A percentile compares a stretch with the other conserved stretches of the same genome.
Evolutionary conservation across 2,888 invertebrate genomes (phyloP).

Genomic region (Geophilus truncorum): DNA sequence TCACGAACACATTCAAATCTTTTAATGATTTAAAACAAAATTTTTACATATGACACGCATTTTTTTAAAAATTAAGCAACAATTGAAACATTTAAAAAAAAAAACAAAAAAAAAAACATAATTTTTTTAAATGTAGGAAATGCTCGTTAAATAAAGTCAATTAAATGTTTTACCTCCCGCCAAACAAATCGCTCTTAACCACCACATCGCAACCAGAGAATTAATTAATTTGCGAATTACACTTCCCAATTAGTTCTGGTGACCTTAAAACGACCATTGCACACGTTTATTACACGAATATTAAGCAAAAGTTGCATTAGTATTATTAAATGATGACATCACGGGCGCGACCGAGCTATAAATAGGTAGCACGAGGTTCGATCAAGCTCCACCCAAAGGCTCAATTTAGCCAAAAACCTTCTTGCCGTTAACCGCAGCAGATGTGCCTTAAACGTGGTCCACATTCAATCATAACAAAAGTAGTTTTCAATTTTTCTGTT

Average conservation of each 20-base stretch:
- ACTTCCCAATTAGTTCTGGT: not conserved
- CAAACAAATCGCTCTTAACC: too few relatives aligned
- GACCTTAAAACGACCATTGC: not conserved
- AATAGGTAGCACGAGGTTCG: conserved; percentile 18
- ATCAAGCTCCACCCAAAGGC: conserved; percentile 13
- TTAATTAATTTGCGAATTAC: not conserved
- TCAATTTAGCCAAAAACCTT: conserved; percentile 2
- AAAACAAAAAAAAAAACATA: not conserved
- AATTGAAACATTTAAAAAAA: not conserved
- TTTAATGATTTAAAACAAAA: not conserved
- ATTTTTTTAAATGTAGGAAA: too few relatives aligned
- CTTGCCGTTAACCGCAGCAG: not conserved
- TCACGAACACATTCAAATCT: not conserved
- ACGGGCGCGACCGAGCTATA: conserved; percentile 12
- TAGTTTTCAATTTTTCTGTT: not conserved
- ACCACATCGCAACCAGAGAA: too few relatives aligned
- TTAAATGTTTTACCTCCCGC: too few relatives aligned
- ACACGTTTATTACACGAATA: not conserved
- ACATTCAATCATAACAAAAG: not conserved
- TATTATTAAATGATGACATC: not conserved
- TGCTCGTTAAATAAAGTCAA: too few relatives aligned
- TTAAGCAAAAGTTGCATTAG: not conserved
- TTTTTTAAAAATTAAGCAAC: not conserved
- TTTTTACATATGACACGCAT: not conserved
- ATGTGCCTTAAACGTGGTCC: not conserved